A percentile compares a stretch with the other conserved stretches of the same genome.
Conservation (phyloP, 2,888 invertebrate genomes). For the Noctua comes region DNA sequence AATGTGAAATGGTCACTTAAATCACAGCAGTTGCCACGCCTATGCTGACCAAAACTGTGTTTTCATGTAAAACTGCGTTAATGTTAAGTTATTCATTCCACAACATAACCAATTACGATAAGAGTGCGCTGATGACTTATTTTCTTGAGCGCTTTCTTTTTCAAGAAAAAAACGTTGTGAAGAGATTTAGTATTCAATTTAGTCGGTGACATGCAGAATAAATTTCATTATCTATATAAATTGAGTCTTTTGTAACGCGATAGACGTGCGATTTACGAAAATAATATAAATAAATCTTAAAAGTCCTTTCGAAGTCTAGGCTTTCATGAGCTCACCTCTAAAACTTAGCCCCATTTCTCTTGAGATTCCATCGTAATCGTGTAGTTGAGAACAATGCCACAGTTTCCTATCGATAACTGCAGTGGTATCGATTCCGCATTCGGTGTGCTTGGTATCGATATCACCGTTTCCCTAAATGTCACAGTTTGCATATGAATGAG, state of each 20-base stretch:
- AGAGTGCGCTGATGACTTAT: conserved; percentile 62
- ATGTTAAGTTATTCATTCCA: conserved; percentile 75
- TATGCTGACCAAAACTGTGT: conserved; percentile 77
- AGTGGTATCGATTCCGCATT: conserved; percentile 58
- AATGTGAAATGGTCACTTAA: conserved; percentile 83
- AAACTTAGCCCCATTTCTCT: conserved; percentile 41
- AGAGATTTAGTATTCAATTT: conserved; percentile 60
- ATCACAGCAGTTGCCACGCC: conserved; percentile 82
- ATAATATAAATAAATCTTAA: conserved; percentile 23
- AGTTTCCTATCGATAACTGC: conserved; percentile 62
- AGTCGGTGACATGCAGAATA: conserved; percentile 50
- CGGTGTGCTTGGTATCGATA: conserved; percentile 56
- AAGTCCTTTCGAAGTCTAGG: conserved; percentile 18
- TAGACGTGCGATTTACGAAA: conserved; percentile 40
- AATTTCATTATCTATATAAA: conserved; percentile 54
- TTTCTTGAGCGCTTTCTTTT: conserved; percentile 48
- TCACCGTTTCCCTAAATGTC: conserved; percentile 59
- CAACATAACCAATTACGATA: conserved; percentile 78
- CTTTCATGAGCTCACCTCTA: conserved; percentile 24
- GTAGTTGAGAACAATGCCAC: conserved; percentile 52
- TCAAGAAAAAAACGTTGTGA: conserved; percentile 26
- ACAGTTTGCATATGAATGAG: conserved; percentile 64
- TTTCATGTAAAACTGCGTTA: conserved; percentile 80
- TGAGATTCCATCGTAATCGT: conserved; percentile 38
- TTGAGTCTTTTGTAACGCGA: conserved; percentile 47